Evolutionary conservation across 2,113 vertebrate genomes (phyloP).

Genomic region (Heterocephalus glaber): DNA sequence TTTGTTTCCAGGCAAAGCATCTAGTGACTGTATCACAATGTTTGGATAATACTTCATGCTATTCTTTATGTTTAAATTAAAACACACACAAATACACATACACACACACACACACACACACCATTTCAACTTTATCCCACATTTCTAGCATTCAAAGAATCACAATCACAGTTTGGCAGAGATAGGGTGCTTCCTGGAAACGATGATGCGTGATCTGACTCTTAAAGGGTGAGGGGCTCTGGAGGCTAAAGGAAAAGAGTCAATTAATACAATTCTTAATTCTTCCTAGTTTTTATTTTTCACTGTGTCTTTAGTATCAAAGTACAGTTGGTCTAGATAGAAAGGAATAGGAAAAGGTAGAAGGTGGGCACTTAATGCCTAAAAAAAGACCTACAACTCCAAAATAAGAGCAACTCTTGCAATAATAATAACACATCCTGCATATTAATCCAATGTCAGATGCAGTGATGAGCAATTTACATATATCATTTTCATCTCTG

Average conservation of each 20-base stretch:
- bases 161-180: not conserved
- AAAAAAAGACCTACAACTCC: not conserved
- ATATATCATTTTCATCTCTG: not conserved
- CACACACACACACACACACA: not conserved
- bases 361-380: not conserved
- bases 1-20: slow-evolving; percentile 42
- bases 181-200: not conserved
- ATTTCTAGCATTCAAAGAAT: not conserved
- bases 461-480: not conserved
- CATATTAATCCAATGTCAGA: not conserved
- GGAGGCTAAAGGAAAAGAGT: not conserved
- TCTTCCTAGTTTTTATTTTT: not conserved
- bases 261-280: not conserved
- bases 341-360: not conserved
- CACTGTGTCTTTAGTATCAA: not conserved
- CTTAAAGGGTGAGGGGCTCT: not conserved
- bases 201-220: not conserved
- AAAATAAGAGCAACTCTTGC: not conserved
- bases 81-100: not conserved
- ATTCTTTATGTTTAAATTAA: not conserved
- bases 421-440: not conserved
- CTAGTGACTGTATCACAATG: not conserved
- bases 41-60: not conserved
- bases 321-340: not conserved
- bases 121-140: not conserved